Evolutionary conservation across 1,140 invertebrate genomes (phyloP).

Genomic region (Philopotamus ludificatus): DNA sequence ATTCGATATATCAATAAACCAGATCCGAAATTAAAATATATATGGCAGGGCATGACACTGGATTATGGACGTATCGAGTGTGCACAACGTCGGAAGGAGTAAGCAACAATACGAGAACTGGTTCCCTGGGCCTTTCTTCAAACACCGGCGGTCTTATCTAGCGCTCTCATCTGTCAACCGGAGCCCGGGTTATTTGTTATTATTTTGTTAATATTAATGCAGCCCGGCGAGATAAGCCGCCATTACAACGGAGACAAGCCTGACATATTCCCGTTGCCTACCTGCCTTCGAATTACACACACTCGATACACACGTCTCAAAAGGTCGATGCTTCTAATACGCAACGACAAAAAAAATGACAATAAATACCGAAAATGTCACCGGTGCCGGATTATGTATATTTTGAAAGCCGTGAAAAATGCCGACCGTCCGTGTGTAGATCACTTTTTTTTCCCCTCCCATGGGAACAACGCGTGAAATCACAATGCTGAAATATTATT

Average conservation of each 20-base stretch:
- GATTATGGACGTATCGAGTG: neutral
- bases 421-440: slow-evolving; percentile 1
- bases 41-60: neutral
- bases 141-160: slow-evolving; percentile 33
- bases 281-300: too few relatives aligned
- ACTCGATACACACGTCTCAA: slow-evolving; percentile 1
- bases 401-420: slow-evolving; percentile 23
- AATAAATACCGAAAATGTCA: too few relatives aligned
- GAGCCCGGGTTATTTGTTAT: slow-evolving; percentile 38
- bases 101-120: neutral
- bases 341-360: too few relatives aligned
- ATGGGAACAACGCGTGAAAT: neutral
- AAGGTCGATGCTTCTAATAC: slow-evolving; percentile 30
- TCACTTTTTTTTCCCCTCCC: too few relatives aligned
- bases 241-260: slow-evolving; percentile 7
- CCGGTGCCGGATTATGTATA: slow-evolving; percentile 18
- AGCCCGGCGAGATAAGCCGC: slow-evolving; percentile 16
- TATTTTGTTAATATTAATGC: slow-evolving; percentile 39
- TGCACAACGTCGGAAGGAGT: neutral
- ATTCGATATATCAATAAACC: too few relatives aligned
- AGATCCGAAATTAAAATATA: neutral
- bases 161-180: slow-evolving; percentile 39
- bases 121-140: slow-evolving; percentile 22
- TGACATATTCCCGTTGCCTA: slow-evolving; percentile 18
- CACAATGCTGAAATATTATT: neutral